Base-by-base conservation (phyloP, 1,140 invertebrate genomes). In the Vollenhovia emeryi region DNA sequence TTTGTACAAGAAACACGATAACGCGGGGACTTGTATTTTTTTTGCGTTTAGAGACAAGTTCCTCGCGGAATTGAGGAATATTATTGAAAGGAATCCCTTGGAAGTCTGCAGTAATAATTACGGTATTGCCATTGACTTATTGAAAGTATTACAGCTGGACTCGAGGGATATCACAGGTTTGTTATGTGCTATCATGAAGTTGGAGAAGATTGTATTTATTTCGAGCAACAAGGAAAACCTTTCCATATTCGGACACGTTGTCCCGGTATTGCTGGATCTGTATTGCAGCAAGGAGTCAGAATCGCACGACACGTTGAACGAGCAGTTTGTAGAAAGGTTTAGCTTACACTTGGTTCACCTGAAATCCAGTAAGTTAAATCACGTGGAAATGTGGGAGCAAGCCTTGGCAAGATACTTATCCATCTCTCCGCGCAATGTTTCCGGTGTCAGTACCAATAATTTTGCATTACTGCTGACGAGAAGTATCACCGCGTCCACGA, bases 401-500 rank as follows among this genome's bases (percentile, higher is more conserved):
- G 89, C 94, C 52, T 91, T 97, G 9, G 89, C 95, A 48, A 89
- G 93, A 73, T 97, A 96, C 92, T 94, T 97, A 36, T 87, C 94
- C 52, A 94, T 93, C 48, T 96, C 96, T 93, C 96, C 96, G 75
- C 95, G 96, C 85, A 94, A 95, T 80, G 94, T 96, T 21, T 85
- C 87, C 3, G 86, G 88, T 21, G 92, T 97, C 48, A 92, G 94
- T 75, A 15, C 80, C 92, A 93, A 90, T 64, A 86, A 36, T 11
- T 94, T 94, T 30, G 75, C 8, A 3, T 66, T 55, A 13, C 84
- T 95, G 4, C 48, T 95, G n/a, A 74, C 89, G 62, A 84, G 74
- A 24, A 80, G 85, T 21, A 86, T 91, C 6, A 91, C 74, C n/a
- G 7, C 85, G 6, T 62, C 85, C 40, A 91, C 90, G 43, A 84